Evolutionary conservation across 2,113 vertebrate species (phyloP), one percentile per base, ranked within the genome.

Genomic region (Oreochromis aureus): DNA sequence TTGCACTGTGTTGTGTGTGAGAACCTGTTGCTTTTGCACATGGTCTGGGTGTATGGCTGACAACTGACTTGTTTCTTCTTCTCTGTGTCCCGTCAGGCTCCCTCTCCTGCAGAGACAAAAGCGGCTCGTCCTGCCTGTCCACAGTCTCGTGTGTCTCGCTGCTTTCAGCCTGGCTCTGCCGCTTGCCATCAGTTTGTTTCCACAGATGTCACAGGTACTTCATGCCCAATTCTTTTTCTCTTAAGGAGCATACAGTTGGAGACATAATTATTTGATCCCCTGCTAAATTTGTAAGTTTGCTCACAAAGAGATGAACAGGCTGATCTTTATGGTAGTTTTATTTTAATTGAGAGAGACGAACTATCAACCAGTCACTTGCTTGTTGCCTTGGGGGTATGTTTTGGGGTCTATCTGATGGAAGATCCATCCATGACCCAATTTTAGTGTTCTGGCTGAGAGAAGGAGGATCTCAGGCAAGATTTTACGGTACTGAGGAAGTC

Each of bases 161-260:
- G 97, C 98, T 86, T 99, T 98, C 1, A 94, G 97, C 86, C 96
- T 99, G 91, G 98, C 98, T 63, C 97, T 99, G 89, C 98, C 98
- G 0, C 94, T 98, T 89, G 98, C 98, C 96, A 99, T 99, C 97
- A 98, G 98, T 88, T 97, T 99, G 93, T 99, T 99, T 91, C 98
- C 98, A 0, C 98, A 99, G 96, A 98, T 98, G 97, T 98, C 98
- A 0, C 97, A 99, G 98, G 98, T 99, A 61, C n/a, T 2, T 34
- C 4, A 8, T 15, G 10, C n/a, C 4, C 12, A 58, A 9, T 6
- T 51, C 16, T 12, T 44, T 4, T 12, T 11, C 36, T 61, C 5
- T 16, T 15, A 1, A 55, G 1, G 7, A 78, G 16, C 18, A 11
- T 48, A 0, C 36, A 69, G 36, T 69, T 41, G n/a, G 36, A 41